Evolutionary conservation across 2,888 invertebrate species (phyloP).

Genomic region (Mamestra brassicae): DNA sequence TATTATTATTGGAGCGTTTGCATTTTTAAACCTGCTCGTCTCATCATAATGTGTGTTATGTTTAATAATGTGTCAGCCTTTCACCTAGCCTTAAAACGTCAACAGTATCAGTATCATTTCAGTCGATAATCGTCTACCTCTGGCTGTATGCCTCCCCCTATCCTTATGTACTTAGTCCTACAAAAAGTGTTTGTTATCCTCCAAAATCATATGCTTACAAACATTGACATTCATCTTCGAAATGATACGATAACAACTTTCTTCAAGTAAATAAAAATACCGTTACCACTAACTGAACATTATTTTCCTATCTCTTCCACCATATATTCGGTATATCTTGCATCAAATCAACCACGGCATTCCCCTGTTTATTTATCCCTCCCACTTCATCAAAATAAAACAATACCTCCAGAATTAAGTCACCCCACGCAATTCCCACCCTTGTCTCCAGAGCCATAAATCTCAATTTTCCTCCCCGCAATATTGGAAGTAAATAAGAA

Average conservation of each 20-base stretch:
- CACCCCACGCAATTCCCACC: conserved; percentile 43
- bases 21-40: too few species aligned
- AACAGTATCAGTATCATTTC: neutral
- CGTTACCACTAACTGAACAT: conserved; percentile 38
- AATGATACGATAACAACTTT: conserved; percentile 29
- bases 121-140: neutral
- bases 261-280: conserved; percentile 40
- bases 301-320: conserved; percentile 68
- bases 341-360: conserved; percentile 74
- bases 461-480: conserved; percentile 30
- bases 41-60: too few species aligned
- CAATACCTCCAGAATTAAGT: conserved; percentile 61
- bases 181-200: neutral
- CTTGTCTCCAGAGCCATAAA: conserved; percentile 44
- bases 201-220: conserved; percentile 17
- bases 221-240: conserved; percentile 7
- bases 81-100: neutral
- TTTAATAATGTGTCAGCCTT: too few species aligned
- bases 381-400: conserved; percentile 74
- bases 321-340: conserved; percentile 77
- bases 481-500: conserved; percentile 61
- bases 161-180: neutral
- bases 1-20: too few species aligned
- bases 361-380: conserved; percentile 69
- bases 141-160: neutral